Evolutionary conservation across 1,140 invertebrate genomes (phyloP), one percentile per base, ranked within the genome.

Genomic region (Brachionus rubens): DNA sequence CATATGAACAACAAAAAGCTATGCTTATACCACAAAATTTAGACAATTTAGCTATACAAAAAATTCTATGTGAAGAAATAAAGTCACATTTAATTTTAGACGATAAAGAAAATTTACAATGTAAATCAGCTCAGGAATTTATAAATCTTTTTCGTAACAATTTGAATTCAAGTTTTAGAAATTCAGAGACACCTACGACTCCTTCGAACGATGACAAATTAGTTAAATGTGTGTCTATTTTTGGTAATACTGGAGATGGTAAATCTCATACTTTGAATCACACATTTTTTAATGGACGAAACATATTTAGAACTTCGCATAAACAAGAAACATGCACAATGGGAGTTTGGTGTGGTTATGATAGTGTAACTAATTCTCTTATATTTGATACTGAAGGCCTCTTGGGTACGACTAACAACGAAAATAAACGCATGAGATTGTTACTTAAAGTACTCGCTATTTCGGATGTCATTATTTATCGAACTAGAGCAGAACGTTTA

Each of bases 181-280:
- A 14, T 6, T 26, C 36, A 5, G 14, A 5, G 12, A 19, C 40
- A 24, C 21, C 36, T 5, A 1, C 59, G 30, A 2, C 14, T 16
- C 36, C 59, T 28, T 3, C 40, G 80, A 78, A 80, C 9, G 78
- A 78, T 46, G 78, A 81, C 67, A 78, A 78, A 28, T 70, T 72
- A n/a, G 88, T 92, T 1, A 93, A 92, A 86, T 91, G 93, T 19
- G 88, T 93, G 1, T 91, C 91, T 2, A 91, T 93, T 80, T 91
- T 93, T 86, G 92, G 92, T 0, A 92, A 91, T 79, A 92, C 91
- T 1, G 91, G 91, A 0, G 91, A 92, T 85, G 91, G 91, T 1
- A 93, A 93, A 83, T 92, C 91, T 41, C 87, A 90, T 79, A 91
- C 91, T 0, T 81, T 93, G 70, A 93, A 93, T 84, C 87, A 91